Conservation (phyloP, 2,113 vertebrate species). For the Polyodon spathula region DNA sequence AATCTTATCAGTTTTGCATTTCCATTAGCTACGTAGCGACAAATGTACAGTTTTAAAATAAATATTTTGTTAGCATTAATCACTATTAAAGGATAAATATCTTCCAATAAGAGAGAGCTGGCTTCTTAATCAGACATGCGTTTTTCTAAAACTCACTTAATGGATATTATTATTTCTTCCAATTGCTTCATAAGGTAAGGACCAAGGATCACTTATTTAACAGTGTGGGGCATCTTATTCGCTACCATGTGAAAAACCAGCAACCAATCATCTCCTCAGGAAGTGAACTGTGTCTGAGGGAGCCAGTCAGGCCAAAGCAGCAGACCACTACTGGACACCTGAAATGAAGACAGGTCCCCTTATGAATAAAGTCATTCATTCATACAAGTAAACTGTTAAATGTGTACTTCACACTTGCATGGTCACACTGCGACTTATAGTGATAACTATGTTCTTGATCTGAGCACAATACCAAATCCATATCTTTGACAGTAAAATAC, state of each 20-base stretch:
- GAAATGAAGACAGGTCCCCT: too few relatives aligned
- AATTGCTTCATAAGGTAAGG: slow-evolving; percentile 63
- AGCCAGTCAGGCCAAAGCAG: slow-evolving; percentile 62
- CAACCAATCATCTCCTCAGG: slow-evolving; percentile 78
- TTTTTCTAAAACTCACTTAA: not conserved
- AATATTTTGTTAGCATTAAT: too few relatives aligned
- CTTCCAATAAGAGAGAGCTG: too few relatives aligned
- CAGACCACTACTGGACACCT: slow-evolving; percentile 30
- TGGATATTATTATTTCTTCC: slow-evolving; percentile 21
- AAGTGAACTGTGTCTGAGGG: slow-evolving; percentile 77
- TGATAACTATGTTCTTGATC: not conserved
- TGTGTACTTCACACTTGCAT: slow-evolving; percentile 12
- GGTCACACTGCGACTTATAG: slow-evolving; percentile 2
- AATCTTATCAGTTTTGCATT: too few relatives aligned
- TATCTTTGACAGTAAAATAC: not conserved
- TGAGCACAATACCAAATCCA: not conserved
- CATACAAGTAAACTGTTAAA: not conserved
- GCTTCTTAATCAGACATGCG: too few relatives aligned
- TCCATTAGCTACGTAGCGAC: too few relatives aligned
- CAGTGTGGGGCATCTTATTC: slow-evolving; percentile 77
- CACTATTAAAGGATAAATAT: too few relatives aligned
- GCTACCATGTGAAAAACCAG: slow-evolving; percentile 83
- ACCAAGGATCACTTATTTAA: slow-evolving; percentile 80
- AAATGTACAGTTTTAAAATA: too few relatives aligned
- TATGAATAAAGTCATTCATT: too few relatives aligned